A percentile compares a stretch with the other conserved stretches of the same genome.
phyloP scores from a whole-genome alignment of 1,140 invertebrate species.

The Onthophagus taurus region DNA sequence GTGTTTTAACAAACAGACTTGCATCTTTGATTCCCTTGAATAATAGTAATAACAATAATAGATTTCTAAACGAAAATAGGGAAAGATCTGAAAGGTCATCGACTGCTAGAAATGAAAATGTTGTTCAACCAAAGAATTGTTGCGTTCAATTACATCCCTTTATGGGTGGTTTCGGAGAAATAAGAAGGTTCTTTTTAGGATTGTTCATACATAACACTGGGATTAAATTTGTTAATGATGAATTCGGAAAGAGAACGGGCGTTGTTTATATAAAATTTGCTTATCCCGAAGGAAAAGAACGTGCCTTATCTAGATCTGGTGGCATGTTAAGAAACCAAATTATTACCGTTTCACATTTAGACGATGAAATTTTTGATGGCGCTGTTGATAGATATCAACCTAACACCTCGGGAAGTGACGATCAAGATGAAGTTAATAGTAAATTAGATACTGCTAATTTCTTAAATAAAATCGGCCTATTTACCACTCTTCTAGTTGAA shows the following conservation, averaged over 20 bases:
- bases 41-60: too few relatives aligned
- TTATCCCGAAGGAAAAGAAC: slow-evolving; percentile 53
- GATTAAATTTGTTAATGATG: slow-evolving; percentile 76
- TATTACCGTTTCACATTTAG: slow-evolving; percentile 50
- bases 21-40: too few relatives aligned
- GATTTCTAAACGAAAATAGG: too few relatives aligned
- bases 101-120: neutral
- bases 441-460: slow-evolving; percentile 23
- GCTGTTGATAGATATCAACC: slow-evolving; percentile 53
- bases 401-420: slow-evolving; percentile 11
- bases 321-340: slow-evolving; percentile 49
- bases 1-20: too few relatives aligned
- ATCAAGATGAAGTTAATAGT: slow-evolving; percentile 13
- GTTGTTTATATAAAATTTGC: slow-evolving; percentile 72
- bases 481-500: slow-evolving; percentile 52
- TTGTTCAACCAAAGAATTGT: slow-evolving; percentile 31
- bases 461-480: slow-evolving; percentile 39
- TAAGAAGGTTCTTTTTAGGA: slow-evolving; percentile 70
- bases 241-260: slow-evolving; percentile 66
- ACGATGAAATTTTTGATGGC: slow-evolving; percentile 54
- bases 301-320: slow-evolving; percentile 54
- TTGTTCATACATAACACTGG: slow-evolving; percentile 71
- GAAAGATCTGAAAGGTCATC: too few relatives aligned
- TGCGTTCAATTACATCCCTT: slow-evolving; percentile 54
- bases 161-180: slow-evolving; percentile 59